phyloP scores from a whole-genome alignment of 2,113 vertebrate species.

The western clawed frog (Xenopus tropicalis) region UCB_Xtro_10.0 CM004445.2:85358501-85359000 shows the following conservation, averaged over 20 bases:
- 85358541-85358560: too few relatives aligned
- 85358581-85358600: too few relatives aligned
- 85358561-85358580: too few relatives aligned
- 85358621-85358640: too few relatives aligned
- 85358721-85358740: slow-evolving; percentile 7
- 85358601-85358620: too few relatives aligned
- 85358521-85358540: too few relatives aligned
- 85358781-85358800: slow-evolving; percentile 25
- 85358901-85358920: neutral
- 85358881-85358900: neutral
- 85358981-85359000: too few relatives aligned
- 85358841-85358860: slow-evolving; percentile 3
- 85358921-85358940: neutral
- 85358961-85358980: too few relatives aligned
- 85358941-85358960: neutral
- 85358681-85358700: neutral
- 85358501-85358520: too few relatives aligned
- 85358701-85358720: slow-evolving; percentile 23
- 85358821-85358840: slow-evolving; percentile 9
- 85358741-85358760: slow-evolving; percentile 4
- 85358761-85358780: slow-evolving; percentile 28
- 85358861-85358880: slow-evolving; percentile 14
- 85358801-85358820: slow-evolving; percentile 10
- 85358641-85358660: too few relatives aligned
- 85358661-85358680: neutral